These are phyloP conservation scores for Paracanthobrama guichenoti DNA, from an alignment of 2,113 vertebrate genomes.

Conservation along the genomic window DNA sequence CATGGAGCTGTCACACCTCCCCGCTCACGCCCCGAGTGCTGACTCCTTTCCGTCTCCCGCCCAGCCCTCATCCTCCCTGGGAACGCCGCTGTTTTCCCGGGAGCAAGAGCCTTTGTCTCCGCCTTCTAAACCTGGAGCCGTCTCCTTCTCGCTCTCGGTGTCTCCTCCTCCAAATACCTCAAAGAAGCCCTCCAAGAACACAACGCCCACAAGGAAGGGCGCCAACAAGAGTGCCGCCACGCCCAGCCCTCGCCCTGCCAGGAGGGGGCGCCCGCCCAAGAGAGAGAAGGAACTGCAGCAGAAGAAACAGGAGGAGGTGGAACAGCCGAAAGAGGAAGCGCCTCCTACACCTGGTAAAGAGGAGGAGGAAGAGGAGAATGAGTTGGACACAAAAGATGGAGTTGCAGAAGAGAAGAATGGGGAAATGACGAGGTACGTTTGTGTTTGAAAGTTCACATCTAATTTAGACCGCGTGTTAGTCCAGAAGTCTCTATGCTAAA, in stretches of 20 bases:
- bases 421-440: slow-evolving; percentile 65
- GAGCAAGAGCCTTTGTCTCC: slow-evolving; percentile 66
- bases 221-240: slow-evolving; percentile 55
- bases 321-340: slow-evolving; percentile 68
- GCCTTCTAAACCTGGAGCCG: slow-evolving; percentile 55
- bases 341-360: slow-evolving; percentile 71
- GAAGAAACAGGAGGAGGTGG: slow-evolving; percentile 58
- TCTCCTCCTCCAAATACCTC: slow-evolving; percentile 56
- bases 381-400: slow-evolving; percentile 54
- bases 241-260: slow-evolving; percentile 56
- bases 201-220: neutral
- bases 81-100: slow-evolving; percentile 69
- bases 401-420: slow-evolving; percentile 70
- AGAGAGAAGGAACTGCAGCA: slow-evolving; percentile 66
- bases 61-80: slow-evolving; percentile 64
- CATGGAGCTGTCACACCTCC: slow-evolving; percentile 74
- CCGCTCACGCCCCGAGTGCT: slow-evolving; percentile 29
- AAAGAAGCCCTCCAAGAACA: slow-evolving; percentile 57
- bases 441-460: no score
- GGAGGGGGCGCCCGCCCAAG: slow-evolving; percentile 72
- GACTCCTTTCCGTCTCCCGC: slow-evolving; percentile 54
- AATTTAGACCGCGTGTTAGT: no score
- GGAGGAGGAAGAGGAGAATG: slow-evolving; percentile 60
- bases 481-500: no score
- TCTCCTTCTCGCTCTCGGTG: slow-evolving; percentile 75